A percentile compares a stretch with the other conserved stretches of the same genome.
Evolutionary conservation across 2,113 vertebrate genomes (phyloP).

Genomic region (Kryptolebias marmoratus): DNA sequence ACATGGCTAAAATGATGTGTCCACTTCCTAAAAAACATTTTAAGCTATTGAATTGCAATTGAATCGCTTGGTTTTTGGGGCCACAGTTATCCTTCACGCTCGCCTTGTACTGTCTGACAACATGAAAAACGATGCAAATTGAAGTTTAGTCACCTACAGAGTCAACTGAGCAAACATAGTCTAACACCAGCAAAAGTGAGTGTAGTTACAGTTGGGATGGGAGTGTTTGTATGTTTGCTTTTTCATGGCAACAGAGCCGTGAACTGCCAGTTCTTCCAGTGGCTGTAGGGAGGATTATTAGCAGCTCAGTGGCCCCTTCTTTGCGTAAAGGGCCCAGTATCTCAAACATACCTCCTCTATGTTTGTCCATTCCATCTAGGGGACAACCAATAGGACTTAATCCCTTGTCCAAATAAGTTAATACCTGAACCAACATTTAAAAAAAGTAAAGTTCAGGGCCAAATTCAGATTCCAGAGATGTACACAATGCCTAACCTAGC

Average conservation of each 20-base stretch:
- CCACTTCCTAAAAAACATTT: background rate
- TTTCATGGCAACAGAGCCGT: slow-evolving; percentile 14
- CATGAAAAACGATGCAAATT: slow-evolving; percentile 7
- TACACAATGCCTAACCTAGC: slow-evolving; percentile 51
- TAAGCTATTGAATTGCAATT: background rate
- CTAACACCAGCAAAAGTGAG: slow-evolving; percentile 12
- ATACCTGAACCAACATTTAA: slow-evolving; percentile 72
- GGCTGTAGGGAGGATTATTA: slow-evolving; percentile 35
- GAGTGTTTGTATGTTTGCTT: slow-evolving; percentile 20
- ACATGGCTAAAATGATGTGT: background rate
- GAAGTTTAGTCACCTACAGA: background rate
- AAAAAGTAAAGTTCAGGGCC: slow-evolving; percentile 76
- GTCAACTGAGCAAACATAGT: slow-evolving; percentile 4
- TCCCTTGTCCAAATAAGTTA: slow-evolving; percentile 75
- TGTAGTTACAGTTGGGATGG: slow-evolving; percentile 10
- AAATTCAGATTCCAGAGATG: slow-evolving; percentile 70
- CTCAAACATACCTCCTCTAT: slow-evolving; percentile 63
- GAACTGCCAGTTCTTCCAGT: slow-evolving; percentile 16
- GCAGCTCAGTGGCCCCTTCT: slow-evolving; percentile 46
- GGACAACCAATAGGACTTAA: slow-evolving; percentile 67
- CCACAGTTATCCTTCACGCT: slow-evolving; percentile 11
- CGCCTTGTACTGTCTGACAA: background rate
- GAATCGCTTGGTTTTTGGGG: background rate
- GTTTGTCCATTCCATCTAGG: slow-evolving; percentile 71
- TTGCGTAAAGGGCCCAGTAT: slow-evolving; percentile 51